Base-by-base conservation (phyloP, 2,797 vertebrate genomes). In the Euphonia xanthogaster region DNA sequence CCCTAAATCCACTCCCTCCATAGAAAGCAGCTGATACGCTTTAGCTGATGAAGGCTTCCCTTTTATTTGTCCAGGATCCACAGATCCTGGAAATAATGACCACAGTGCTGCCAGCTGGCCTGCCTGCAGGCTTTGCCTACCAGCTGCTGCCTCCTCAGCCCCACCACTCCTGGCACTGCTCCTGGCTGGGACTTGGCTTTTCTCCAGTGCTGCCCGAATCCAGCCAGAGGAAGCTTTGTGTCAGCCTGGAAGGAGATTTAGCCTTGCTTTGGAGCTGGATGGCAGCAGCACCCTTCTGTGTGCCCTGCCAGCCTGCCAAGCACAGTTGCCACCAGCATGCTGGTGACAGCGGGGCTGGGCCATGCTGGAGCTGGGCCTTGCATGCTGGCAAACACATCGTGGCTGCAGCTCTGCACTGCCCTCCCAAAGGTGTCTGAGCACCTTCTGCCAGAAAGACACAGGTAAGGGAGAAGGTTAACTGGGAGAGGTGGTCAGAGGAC, bases 231-330 rank as follows among this genome's bases (percentile, higher is more conserved):
- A 96, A 96, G 96, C 80, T 96, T 96, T 95, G 77, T 97, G 76
- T 93, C 14, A 4, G 58, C 75, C 92, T 95, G 88, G 78, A 92
- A 92, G 91, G 94, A 96, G 93, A 88, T 90, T 88, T 73, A 88
- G 75, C 86, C 94, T 93, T 50, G 27, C 96, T 97, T 95, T 90
- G 86, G 87, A 90, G 73, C 77, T 97, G 97, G 98, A 97, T 80
- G 94, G 94, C 0, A 1, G 88, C 96, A 96, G 94, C 72, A 16
- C 95, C 93, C 86, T 93, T 76, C 78, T 94, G 61, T 31, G 14
- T 2, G 30, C 71, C 67, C 63, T 1, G 3, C 84, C 74, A n/a
- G 91, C 89, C 66, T 89, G 95, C 95, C 96, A 96, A 87, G 65
- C 5, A 1, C 5, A 2, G 74, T 76, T 31, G n/a, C 25, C 14